Percentiles rank a stretch among this genome's conserved stretches.
Evolutionary conservation across 2,113 vertebrate genomes (phyloP).

Genomic region (Aepyceros melampus): DNA sequence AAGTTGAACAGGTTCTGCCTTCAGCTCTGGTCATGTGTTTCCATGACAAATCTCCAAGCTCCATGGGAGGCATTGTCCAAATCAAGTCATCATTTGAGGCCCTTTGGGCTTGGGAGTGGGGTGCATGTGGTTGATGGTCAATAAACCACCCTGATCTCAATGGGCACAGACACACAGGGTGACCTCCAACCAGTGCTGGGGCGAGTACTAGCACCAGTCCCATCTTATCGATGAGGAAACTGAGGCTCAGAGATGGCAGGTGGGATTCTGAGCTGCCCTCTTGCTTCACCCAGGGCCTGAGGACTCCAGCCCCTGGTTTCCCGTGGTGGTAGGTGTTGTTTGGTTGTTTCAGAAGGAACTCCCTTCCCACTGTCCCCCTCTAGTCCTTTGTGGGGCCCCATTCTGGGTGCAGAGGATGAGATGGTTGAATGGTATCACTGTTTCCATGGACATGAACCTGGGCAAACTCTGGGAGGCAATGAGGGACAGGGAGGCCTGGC

Average conservation of each 20-base stretch:
- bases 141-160: background rate
- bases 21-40: background rate
- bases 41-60: no score
- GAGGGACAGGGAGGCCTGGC: background rate
- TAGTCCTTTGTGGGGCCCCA: background rate
- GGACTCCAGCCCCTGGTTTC: background rate
- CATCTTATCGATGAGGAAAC: background rate
- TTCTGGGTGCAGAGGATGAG: background rate
- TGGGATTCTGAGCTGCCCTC: background rate
- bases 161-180: rapidly evolving
- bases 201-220: rapidly evolving
- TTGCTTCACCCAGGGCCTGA: background rate
- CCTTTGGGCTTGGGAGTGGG: background rate
- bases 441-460: background rate
- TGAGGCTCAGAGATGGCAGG: background rate
- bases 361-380: background rate
- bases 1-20: background rate
- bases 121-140: background rate
- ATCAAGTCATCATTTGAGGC: background rate
- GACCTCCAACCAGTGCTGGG: background rate
- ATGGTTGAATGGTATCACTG: background rate
- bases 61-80: background rate
- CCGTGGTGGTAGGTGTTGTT: rapidly evolving
- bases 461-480: background rate
- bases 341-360: background rate